Conservation (phyloP, 2,113 vertebrate genomes). For the Onychorhynchus coronatus region DNA sequence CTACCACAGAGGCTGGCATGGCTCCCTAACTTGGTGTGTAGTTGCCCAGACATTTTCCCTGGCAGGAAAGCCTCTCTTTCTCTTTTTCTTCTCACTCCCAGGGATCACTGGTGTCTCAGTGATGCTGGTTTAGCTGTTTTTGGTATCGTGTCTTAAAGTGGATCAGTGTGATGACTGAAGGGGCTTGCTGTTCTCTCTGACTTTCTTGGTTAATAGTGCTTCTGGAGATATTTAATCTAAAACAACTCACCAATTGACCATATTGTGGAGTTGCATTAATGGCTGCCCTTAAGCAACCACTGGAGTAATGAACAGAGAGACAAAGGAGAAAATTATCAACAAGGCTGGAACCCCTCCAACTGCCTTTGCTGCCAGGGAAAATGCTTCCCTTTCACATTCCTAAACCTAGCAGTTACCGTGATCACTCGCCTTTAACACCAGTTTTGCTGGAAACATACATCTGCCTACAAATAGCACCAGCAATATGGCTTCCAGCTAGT, state of each 20-base stretch:
- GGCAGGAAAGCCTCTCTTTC: not conserved
- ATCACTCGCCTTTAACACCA: not conserved
- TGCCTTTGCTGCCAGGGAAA: slow-evolving; percentile 26
- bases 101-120: not conserved
- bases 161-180: not conserved
- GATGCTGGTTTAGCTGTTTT: not conserved
- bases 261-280: not conserved
- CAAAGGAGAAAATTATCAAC: not conserved
- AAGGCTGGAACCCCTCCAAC: not conserved
- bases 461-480: slow-evolving; percentile 13
- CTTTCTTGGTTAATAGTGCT: not conserved
- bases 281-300: not conserved
- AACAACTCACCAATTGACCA: not conserved
- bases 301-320: not conserved
- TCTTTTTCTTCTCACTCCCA: not conserved
- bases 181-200: not conserved
- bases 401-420: not conserved
- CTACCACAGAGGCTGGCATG: not conserved
- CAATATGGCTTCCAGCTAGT: slow-evolving; percentile 13
- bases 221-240: not conserved
- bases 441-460: not conserved
- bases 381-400: slow-evolving; percentile 45
- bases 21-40: not conserved
- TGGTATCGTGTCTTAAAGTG: not conserved
- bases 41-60: not conserved